These are phyloP conservation scores for Tipula unca DNA, from an alignment of 2,888 invertebrate genomes.

Conservation along the genomic window DNA sequence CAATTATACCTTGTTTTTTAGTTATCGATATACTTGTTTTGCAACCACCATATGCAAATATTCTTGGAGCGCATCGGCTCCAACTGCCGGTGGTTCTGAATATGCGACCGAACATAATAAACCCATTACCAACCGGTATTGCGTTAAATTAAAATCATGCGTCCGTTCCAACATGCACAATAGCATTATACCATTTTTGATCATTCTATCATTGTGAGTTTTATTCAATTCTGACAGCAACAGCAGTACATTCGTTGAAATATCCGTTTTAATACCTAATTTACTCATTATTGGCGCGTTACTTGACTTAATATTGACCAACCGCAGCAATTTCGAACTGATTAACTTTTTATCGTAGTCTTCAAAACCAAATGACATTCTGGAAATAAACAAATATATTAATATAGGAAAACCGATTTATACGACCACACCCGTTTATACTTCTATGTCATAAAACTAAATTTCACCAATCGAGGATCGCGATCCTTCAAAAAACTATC, in stretches of 20 bases:
- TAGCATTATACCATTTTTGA: conserved; percentile 37
- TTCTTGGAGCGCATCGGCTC: conserved; percentile 65
- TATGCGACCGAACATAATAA: conserved; percentile 67
- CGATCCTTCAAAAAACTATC: conserved; percentile 47
- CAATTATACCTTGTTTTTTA: conserved; percentile 67
- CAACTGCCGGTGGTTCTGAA: conserved; percentile 40
- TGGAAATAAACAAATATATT: conserved; percentile 25
- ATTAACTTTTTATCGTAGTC: conserved; percentile 36
- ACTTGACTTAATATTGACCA: background rate
- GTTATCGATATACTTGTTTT: conserved; percentile 63
- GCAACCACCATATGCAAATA: conserved; percentile 78
- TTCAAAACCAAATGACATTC: conserved; percentile 35
- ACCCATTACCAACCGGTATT: conserved; percentile 69
- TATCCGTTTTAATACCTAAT: conserved; percentile 25
- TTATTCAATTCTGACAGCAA: conserved; percentile 35
- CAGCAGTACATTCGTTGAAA: conserved; percentile 34
- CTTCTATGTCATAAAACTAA: conserved; percentile 51
- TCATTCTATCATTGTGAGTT: conserved; percentile 34
- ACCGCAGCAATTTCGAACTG: conserved; percentile 30
- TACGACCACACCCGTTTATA: conserved; percentile 26
- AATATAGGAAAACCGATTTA: background rate
- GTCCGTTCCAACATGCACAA: conserved; percentile 62
- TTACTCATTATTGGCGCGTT: background rate
- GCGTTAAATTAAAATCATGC: conserved; percentile 60
- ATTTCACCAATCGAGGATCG: conserved; percentile 47